Evolutionary conservation across 2,888 invertebrate species (phyloP), one percentile per base, ranked within the genome.

Genomic region (Choristoneura rosaceana): DNA sequence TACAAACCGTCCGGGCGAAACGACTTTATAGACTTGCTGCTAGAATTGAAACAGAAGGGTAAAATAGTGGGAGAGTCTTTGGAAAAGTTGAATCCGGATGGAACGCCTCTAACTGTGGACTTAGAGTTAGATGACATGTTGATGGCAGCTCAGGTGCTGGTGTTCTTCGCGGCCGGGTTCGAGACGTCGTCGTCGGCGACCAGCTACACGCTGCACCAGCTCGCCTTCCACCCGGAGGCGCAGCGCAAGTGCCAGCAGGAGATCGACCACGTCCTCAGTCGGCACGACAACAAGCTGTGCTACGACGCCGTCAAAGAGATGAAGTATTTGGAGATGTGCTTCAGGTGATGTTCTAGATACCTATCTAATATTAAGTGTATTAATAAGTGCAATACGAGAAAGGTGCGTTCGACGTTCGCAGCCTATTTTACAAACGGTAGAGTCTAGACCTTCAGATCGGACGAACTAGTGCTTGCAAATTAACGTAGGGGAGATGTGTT

Each of bases 121-220:
- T 76, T 89, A 79, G 85, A 88, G 43, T 81, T 90, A 79, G 83
- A 84, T 64, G 74, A 82, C 0, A 64, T 77, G 15, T 79, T 81
- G 67, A 80, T 90, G 77, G 83, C 78, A 3, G 88, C 91, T 7
- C 91, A 91, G 76, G 84, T 88, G 5, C 87, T 88, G 15, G 75
- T 90, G 10, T 91, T 91, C 76, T 91, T 91, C 33, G 87, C 84
- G 4, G 94, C 93, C 14, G 94, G 94, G 4, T 94, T 91, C 52
- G 93, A 94, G 76, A 93, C 94, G 0, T 93, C 93, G 0, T 92
- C 94, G 0, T 90, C 91, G 0, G 86, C 90, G 4, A 88, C 92
- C 4, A 91, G 90, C 70, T 90, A 80, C 66, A 82, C 85, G 17
- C 78, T 91, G 41, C 90, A 92, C 70, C 83, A 89, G 74, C 82